Percentiles rank a stretch among this genome's conserved stretches.
Conservation (phyloP, 2,113 vertebrate genomes). For the Elephantulus edwardii region DNA sequence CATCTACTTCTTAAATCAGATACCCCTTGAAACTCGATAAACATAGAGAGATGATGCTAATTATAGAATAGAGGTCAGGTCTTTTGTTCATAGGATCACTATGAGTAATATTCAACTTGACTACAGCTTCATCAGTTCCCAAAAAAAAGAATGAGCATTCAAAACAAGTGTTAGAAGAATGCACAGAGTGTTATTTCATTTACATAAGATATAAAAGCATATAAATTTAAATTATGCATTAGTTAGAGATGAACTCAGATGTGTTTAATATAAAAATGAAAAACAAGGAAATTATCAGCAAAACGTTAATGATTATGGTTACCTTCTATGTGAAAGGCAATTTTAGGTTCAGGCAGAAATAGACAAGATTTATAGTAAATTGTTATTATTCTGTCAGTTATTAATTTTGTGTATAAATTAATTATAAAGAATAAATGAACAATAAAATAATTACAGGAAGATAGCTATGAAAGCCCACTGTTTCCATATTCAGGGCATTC, state of each 20-base stretch:
- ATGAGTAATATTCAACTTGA: no score
- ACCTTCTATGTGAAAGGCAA: background rate
- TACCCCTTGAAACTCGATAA: no score
- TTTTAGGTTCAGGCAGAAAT: background rate
- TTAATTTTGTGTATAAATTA: background rate
- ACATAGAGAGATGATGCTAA: no score
- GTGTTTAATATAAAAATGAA: constrained; percentile 14
- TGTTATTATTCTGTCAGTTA: background rate
- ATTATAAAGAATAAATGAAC: background rate
- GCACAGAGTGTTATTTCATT: background rate
- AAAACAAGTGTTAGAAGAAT: background rate
- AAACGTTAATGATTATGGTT: background rate
- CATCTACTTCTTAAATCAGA: no score
- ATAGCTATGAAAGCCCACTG: background rate
- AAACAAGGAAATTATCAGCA: background rate
- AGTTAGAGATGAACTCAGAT: background rate
- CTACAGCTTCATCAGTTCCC: background rate
- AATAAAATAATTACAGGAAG: background rate
- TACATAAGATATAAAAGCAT: constrained; percentile 8
- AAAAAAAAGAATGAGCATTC: constrained; percentile 12
- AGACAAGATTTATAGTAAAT: background rate
- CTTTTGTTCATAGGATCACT: no score
- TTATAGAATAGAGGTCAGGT: no score
- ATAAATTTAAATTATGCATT: no score
- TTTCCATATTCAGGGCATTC: background rate